Evolutionary conservation across 2,113 vertebrate genomes (phyloP).

Genomic region (Otis tarda): DNA sequence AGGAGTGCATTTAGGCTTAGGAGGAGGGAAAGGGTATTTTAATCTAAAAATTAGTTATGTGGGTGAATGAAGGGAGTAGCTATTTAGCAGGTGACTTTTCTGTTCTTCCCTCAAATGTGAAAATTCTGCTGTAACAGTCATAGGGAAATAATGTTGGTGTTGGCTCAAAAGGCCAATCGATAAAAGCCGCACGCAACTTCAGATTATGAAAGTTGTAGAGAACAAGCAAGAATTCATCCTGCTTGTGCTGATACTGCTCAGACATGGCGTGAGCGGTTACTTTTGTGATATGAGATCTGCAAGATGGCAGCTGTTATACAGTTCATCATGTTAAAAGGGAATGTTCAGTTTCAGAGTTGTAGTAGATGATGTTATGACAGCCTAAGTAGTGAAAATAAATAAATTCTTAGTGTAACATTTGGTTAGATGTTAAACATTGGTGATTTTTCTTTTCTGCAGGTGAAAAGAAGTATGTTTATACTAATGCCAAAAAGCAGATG

Average conservation of each 20-base stretch:
- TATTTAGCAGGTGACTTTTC: background rate
- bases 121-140: background rate
- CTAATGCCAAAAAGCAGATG: conserved; percentile 95
- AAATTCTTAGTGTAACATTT: background rate
- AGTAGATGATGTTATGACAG: background rate
- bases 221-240: background rate
- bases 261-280: background rate
- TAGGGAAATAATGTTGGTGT: background rate
- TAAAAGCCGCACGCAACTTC: background rate
- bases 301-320: background rate
- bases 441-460: conserved; percentile 69
- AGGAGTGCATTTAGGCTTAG: background rate
- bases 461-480: conserved; percentile 86
- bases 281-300: background rate
- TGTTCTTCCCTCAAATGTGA: background rate
- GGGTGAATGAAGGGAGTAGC: background rate
- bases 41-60: background rate
- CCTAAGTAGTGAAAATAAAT: background rate
- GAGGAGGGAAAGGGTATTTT: background rate
- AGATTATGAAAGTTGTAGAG: background rate
- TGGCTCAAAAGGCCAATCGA: background rate
- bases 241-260: background rate
- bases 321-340: background rate
- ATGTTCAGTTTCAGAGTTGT: background rate
- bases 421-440: background rate